These are phyloP conservation scores for Chloropsis cyanopogon DNA, from an alignment of 2,113 vertebrate species.

Conservation along the genomic window DNA sequence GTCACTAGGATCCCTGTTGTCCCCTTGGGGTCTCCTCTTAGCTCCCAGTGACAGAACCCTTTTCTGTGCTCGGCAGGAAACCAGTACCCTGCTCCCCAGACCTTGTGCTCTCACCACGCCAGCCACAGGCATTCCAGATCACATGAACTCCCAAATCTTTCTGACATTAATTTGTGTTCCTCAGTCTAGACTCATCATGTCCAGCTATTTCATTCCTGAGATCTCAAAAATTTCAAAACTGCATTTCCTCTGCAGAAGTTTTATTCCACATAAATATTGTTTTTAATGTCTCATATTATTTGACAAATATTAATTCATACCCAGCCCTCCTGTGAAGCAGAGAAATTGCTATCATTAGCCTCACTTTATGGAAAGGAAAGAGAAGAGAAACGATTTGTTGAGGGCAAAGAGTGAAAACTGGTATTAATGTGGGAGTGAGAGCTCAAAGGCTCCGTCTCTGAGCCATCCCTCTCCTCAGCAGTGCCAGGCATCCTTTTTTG, in stretches of 20 bases:
- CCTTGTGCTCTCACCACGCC: background rate
- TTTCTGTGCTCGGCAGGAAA: background rate
- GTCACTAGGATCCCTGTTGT: background rate
- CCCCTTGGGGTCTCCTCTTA: background rate
- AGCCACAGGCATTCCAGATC: background rate
- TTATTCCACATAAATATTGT: background rate
- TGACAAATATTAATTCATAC: background rate
- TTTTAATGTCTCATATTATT: background rate
- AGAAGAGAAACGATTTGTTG: background rate
- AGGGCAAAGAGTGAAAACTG: background rate
- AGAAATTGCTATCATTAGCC: background rate
- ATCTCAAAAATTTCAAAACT: background rate
- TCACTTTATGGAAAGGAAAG: background rate
- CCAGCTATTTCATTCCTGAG: background rate
- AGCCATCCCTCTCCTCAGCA: background rate
- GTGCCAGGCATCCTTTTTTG: background rate
- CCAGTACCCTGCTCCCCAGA: background rate
- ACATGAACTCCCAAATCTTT: background rate
- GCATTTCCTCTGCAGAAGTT: background rate
- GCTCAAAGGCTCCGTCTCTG: background rate
- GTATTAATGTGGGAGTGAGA: background rate
- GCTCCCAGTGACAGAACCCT: background rate
- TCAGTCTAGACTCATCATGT: background rate
- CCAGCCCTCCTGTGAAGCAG: background rate
- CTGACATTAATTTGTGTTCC: background rate